Evolutionary conservation across 2,797 vertebrate species (phyloP), one percentile per base, ranked within the genome.

Genomic region (Diplodus puntazzo): DNA sequence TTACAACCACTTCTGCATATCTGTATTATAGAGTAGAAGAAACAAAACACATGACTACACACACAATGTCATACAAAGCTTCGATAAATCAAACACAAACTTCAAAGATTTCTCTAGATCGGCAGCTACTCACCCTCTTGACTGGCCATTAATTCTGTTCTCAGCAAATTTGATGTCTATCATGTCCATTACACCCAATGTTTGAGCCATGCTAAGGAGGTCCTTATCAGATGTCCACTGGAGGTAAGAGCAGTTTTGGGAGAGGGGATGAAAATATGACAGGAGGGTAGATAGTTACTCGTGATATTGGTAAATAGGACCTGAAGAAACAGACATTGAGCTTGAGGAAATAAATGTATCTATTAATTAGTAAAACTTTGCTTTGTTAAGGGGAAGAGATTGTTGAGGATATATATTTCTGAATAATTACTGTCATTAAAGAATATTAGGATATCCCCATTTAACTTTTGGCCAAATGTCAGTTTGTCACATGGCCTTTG

Each of bases 211-310:
- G 59, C 88, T 80, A 43, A 94, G 92, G 77, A 99, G 93, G 88
- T 99, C 97, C 74, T 94, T 95, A 91, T 99, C 98, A 30, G 98
- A 97, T 0, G 96, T 98, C 98, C 98, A 99, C 98, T 99, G 94
- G 14, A 83, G 55, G 71, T 23, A 81, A 74, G 8, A 54, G 20
- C 18, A 73, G 16, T 14, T 79, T 18, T 3, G 5, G 45, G 59
- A 48, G 43, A 69, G 34, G 20, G 9, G 20, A 59, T 14, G 20
- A 73, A 1, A 63, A 65, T 54, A 59, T 27, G 13, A n/a, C 3
- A 57, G 20, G 16, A 69, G 2, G 55, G 18, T 11, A 39, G 14
- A 62, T 8, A 46, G 53, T 64, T 45, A 80, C 17, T 77, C n/a
- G 1, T 52, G 9, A 74, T 59, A 4, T 14, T 68, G 12, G 63